These are phyloP conservation scores for Drosophila kepulauana DNA, from an alignment of 1,140 invertebrate species.

Conservation along the genomic window DNA sequence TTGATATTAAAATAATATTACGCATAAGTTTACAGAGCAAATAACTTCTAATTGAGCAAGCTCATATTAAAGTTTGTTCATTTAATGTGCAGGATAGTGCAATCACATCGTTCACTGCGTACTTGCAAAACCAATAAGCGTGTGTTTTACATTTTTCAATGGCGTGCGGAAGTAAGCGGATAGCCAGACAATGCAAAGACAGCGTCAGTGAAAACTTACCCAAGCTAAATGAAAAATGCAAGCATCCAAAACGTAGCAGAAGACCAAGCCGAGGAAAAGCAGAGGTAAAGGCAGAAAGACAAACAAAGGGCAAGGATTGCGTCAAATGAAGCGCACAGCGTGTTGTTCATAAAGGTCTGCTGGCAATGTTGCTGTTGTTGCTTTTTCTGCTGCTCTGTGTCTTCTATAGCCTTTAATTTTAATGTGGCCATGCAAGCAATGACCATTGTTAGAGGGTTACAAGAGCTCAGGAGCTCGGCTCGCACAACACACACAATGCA, in stretches of 20 bases:
- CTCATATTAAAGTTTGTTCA: neutral
- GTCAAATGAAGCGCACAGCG: slow-evolving; percentile 68
- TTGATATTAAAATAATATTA: neutral
- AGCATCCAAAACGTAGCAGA: slow-evolving; percentile 42
- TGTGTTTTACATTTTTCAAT: slow-evolving; percentile 61
- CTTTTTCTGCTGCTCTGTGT: neutral
- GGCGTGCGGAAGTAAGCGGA: slow-evolving; percentile 33
- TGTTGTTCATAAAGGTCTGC: slow-evolving; percentile 47
- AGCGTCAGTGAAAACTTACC: slow-evolving; percentile 50
- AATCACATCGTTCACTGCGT: slow-evolving; percentile 60
- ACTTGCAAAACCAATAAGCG: slow-evolving; percentile 61
- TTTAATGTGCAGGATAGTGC: slow-evolving; percentile 20
- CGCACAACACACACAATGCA: slow-evolving; percentile 32
- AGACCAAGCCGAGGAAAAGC: neutral
- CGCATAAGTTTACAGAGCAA: too few species aligned
- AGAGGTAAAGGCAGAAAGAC: slow-evolving; percentile 26
- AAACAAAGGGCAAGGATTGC: slow-evolving; percentile 69
- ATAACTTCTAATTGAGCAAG: too few species aligned
- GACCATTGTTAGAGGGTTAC: slow-evolving; percentile 31
- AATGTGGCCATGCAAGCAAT: slow-evolving; percentile 12
- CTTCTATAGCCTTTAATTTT: slow-evolving; percentile 25
- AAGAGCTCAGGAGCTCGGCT: slow-evolving; percentile 12
- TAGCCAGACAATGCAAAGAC: slow-evolving; percentile 25
- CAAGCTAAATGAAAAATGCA: slow-evolving; percentile 62
- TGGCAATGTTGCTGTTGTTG: slow-evolving; percentile 28